Conservation (phyloP, 1,140 invertebrate species). For the Sarcophaga bullata region DNA sequence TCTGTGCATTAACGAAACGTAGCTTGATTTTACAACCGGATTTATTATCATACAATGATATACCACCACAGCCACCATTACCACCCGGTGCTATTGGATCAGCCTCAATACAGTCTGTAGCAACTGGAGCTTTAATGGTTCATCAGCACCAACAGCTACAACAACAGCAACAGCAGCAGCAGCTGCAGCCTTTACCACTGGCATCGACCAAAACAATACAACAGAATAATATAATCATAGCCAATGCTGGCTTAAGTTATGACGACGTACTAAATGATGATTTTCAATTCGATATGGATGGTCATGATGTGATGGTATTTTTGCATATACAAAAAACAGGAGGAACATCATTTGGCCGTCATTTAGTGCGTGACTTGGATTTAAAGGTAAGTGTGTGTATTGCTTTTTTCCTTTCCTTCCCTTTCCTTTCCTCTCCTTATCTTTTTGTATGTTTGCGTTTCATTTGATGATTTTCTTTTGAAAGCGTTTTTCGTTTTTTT, state of each 20-base stretch:
- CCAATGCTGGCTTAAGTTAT: conserved; percentile 75
- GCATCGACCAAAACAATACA: conserved; percentile 54
- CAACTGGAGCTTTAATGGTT: conserved; percentile 37
- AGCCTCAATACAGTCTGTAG: background rate
- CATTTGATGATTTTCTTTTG: no score
- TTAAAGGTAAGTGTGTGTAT: conserved; percentile 69
- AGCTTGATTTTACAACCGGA: conserved; percentile 65
- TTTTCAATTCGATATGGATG: conserved; percentile 88
- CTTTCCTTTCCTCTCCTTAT: background rate
- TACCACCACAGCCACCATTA: conserved; percentile 44
- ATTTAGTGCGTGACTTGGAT: conserved; percentile 93
- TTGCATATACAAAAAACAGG: conserved; percentile 95
- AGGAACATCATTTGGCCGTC: conserved; percentile 93
- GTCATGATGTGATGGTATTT: conserved; percentile 97
- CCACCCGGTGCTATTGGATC: conserved; percentile 48
- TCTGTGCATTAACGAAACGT: conserved; percentile 79
- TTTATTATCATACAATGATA: conserved; percentile 61
- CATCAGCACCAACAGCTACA: conserved; percentile 25
- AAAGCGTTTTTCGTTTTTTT: no score
- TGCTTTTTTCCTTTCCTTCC: background rate
- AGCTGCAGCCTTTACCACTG: conserved; percentile 15
- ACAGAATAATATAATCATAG: conserved; percentile 62
- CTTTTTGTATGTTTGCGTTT: no score
- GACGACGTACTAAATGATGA: conserved; percentile 87
- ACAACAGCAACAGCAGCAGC: conserved; percentile 39